Evolutionary conservation across 1,140 invertebrate genomes (phyloP).

Genomic region (Meteorus sp.): DNA sequence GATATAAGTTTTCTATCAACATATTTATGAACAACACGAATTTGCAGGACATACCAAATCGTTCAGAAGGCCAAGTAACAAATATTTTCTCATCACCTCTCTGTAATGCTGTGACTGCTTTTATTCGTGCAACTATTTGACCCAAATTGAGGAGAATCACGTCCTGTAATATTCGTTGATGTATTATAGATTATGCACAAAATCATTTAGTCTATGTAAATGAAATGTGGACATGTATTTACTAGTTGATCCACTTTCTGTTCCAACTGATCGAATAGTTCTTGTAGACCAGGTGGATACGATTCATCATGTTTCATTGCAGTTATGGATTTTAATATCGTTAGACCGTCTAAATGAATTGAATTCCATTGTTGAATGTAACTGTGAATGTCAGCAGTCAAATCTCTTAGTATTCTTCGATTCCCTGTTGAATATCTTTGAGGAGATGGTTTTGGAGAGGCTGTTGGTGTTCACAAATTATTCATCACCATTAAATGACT

Average conservation of each 20-base stretch:
- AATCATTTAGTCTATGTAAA: background rate
- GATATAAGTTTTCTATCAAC: background rate
- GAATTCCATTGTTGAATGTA: constrained; percentile 46
- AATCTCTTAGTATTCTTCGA: constrained; percentile 40
- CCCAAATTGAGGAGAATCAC: constrained; percentile 37
- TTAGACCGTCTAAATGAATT: constrained; percentile 38
- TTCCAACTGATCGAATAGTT: constrained; percentile 40
- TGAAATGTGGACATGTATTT: constrained; percentile 1
- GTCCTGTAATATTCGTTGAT: constrained; percentile 34
- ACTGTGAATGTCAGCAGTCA: constrained; percentile 41
- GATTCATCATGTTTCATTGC: constrained; percentile 33
- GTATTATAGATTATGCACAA: background rate
- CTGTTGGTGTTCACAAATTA: constrained; percentile 17
- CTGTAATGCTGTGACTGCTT: constrained; percentile 28
- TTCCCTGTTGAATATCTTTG: constrained; percentile 47
- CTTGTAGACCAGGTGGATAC: constrained; percentile 34
- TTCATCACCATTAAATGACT: constrained; percentile 6
- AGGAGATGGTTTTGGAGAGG: constrained; percentile 33
- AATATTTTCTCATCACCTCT: constrained; percentile 36
- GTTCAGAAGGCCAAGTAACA: constrained; percentile 37
- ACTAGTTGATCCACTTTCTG: constrained; percentile 39
- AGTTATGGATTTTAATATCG: constrained; percentile 39
- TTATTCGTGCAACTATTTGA: constrained; percentile 34
- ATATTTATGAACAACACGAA: no score
- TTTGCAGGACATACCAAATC: constrained; percentile 37